These are phyloP conservation scores for Thymallus thymallus DNA, from an alignment of 2,113 vertebrate genomes.

Conservation along the genomic window DNA sequence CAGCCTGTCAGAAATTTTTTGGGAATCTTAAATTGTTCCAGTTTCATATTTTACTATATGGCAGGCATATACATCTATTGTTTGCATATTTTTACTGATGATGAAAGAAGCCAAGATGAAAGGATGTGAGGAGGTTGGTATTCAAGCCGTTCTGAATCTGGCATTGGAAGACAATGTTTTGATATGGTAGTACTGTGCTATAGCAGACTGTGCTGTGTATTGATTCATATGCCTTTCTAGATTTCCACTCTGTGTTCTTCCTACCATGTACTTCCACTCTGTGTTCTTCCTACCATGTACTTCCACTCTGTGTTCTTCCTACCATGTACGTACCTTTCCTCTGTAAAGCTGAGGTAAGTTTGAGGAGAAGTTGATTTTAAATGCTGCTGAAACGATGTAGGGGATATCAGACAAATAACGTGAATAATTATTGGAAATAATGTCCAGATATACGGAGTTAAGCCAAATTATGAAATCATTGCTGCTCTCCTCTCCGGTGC, in stretches of 20 bases:
- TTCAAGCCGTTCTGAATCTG: constrained; percentile 39
- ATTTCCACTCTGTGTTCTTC: constrained; percentile 7
- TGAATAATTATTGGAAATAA: constrained; percentile 72
- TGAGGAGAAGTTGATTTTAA: constrained; percentile 26
- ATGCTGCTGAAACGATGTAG: constrained; percentile 40
- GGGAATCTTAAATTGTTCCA: constrained; percentile 32
- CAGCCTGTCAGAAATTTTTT: constrained; percentile 8
- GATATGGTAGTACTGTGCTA: constrained; percentile 15
- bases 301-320: too few species aligned
- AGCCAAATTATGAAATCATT: constrained; percentile 77
- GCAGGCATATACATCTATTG: constrained; percentile 1
- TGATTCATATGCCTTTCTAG: neutral
- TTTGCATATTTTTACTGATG: constrained; percentile 47
- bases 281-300: constrained; percentile 14
- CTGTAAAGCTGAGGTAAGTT: constrained; percentile 33
- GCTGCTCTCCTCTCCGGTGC: constrained; percentile 48
- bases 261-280: constrained; percentile 18
- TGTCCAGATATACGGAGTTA: constrained; percentile 61
- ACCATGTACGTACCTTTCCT: constrained; percentile 22
- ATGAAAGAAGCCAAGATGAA: constrained; percentile 47
- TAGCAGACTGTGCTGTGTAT: constrained; percentile 41
- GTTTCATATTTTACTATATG: constrained; percentile 43
- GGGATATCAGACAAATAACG: constrained; percentile 57
- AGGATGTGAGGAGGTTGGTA: constrained; percentile 15
- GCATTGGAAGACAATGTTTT: neutral